Percentiles rank a stretch among this genome's conserved stretches.
Evolutionary conservation across 2,113 vertebrate genomes (phyloP).

Genomic region (Notechis scutatus): DNA sequence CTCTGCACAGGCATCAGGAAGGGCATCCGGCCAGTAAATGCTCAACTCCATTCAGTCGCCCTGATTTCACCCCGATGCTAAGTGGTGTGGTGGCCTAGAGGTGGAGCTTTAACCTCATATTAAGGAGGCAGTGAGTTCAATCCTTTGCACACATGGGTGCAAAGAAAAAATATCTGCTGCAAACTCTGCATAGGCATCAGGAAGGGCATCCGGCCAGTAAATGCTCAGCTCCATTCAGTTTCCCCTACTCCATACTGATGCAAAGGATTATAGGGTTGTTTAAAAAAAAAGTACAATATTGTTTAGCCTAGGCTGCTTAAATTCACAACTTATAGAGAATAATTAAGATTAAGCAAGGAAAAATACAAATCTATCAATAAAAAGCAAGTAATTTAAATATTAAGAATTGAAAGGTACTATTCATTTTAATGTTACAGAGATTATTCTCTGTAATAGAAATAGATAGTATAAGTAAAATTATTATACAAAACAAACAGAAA

Average conservation of each 20-base stretch:
- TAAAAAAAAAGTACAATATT: not conserved
- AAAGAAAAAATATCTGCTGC: not conserved
- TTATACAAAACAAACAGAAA: not conserved
- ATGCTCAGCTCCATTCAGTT: not conserved
- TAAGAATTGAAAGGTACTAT: not conserved
- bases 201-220: not conserved
- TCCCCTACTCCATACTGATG: not conserved
- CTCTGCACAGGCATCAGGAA: not conserved
- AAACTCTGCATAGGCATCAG: not conserved
- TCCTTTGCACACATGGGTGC: not conserved
- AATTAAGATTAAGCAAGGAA: not conserved
- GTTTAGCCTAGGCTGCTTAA: not conserved
- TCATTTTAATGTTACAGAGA: not conserved
- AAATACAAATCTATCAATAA: not conserved
- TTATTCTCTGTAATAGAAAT: not conserved
- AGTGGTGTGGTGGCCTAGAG: not conserved
- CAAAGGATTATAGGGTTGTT: not conserved
- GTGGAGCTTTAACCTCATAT: not conserved
- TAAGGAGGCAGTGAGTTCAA: not conserved
- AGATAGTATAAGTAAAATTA: not conserved
- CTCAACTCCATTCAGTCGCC: not conserved
- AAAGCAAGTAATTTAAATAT: not conserved
- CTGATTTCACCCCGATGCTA: not conserved
- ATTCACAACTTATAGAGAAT: not conserved
- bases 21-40: not conserved